Percentiles rank a stretch among this genome's conserved stretches.
Conservation (phyloP, 2,888 invertebrate genomes). For the Danaus chrysippus region DNA sequence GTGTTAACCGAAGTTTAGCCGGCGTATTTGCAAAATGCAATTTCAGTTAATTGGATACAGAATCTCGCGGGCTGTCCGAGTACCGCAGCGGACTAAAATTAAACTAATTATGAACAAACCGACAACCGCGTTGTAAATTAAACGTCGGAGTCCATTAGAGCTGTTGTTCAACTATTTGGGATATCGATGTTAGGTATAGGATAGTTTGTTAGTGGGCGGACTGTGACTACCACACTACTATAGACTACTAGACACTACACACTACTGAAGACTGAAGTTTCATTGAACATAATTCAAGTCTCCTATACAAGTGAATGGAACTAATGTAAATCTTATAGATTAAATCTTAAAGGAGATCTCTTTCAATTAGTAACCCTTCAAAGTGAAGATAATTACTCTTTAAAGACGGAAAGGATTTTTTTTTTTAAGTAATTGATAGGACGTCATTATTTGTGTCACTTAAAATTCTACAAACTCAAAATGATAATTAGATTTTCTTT, state of each 20-base stretch:
- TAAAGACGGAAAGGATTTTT: too few relatives aligned
- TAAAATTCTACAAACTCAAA: too few relatives aligned
- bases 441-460: too few relatives aligned
- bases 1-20: slow-evolving; percentile 30
- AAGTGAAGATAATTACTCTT: too few relatives aligned
- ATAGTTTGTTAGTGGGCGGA: slow-evolving; percentile 16
- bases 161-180: slow-evolving; percentile 39
- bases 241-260: slow-evolving; percentile 9
- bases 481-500: too few relatives aligned
- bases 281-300: too few relatives aligned
- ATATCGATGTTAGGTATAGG: slow-evolving; percentile 24
- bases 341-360: too few relatives aligned
- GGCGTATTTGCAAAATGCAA: slow-evolving; percentile 61
- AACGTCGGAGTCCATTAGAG: slow-evolving; percentile 57
- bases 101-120: slow-evolving; percentile 72
- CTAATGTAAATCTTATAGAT: too few relatives aligned
- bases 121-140: slow-evolving; percentile 54
- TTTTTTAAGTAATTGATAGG: too few relatives aligned
- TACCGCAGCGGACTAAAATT: slow-evolving; percentile 49
- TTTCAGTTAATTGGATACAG: slow-evolving; percentile 68
- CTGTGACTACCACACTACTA: slow-evolving; percentile 7
- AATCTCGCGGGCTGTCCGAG: slow-evolving; percentile 34
- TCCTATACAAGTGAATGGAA: too few relatives aligned
- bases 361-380: too few relatives aligned
- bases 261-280: slow-evolving; percentile 8